These are phyloP conservation scores for Erebia aethiops DNA, from an alignment of 2,888 invertebrate genomes.

Conservation along the genomic window DNA sequence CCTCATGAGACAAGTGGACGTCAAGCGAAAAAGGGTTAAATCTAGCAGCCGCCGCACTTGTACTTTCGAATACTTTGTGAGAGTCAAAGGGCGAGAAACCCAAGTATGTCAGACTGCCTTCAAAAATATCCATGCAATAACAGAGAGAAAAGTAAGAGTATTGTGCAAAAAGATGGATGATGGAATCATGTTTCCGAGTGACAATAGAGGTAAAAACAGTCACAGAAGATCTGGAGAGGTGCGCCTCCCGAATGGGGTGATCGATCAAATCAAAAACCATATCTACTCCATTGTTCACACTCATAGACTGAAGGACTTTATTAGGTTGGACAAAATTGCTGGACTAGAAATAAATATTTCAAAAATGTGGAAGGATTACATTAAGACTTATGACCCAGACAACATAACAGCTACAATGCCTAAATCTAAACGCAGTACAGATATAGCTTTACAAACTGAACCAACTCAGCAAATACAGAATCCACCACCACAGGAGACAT, in stretches of 20 bases:
- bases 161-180: slow-evolving; percentile 84
- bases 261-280: slow-evolving; percentile 81
- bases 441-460: slow-evolving; percentile 56
- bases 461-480: slow-evolving; percentile 48
- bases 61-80: slow-evolving; percentile 82
- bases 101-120: slow-evolving; percentile 83
- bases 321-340: slow-evolving; percentile 79
- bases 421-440: slow-evolving; percentile 72
- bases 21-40: slow-evolving; percentile 81
- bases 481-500: slow-evolving; percentile 60
- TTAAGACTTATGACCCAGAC: slow-evolving; percentile 80
- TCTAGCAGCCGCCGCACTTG: slow-evolving; percentile 80
- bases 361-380: slow-evolving; percentile 83
- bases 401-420: slow-evolving; percentile 77
- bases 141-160: slow-evolving; percentile 81
- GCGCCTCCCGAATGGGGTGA: slow-evolving; percentile 72
- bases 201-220: slow-evolving; percentile 81
- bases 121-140: slow-evolving; percentile 83
- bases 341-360: slow-evolving; percentile 82
- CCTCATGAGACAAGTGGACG: slow-evolving; percentile 82
- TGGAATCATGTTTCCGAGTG: slow-evolving; percentile 82
- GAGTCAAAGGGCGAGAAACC: slow-evolving; percentile 80
- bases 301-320: slow-evolving; percentile 78
- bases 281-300: slow-evolving; percentile 81
- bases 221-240: slow-evolving; percentile 79